Evolutionary conservation across 2,888 invertebrate genomes (phyloP).

Genomic region (Koerneria pararmatus): DNA sequence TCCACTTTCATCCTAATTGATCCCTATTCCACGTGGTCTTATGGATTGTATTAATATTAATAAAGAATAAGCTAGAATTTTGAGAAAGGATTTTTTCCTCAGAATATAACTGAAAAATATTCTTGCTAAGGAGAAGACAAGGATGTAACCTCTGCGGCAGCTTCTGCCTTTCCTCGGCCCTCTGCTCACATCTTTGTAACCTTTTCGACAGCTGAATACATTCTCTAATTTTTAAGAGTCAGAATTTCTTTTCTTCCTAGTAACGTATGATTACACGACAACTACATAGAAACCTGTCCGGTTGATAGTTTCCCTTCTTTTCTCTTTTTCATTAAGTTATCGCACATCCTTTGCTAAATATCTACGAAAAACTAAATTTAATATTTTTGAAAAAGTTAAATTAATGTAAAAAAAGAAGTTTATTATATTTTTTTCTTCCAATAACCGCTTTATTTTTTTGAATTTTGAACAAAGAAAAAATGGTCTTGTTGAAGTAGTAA

Average conservation of each 20-base stretch:
- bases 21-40: background rate
- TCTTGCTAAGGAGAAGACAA: background rate
- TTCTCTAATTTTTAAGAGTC: constrained; percentile 12
- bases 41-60: background rate
- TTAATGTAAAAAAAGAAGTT: too few relatives aligned
- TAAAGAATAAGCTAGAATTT: background rate
- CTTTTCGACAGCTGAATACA: constrained; percentile 47
- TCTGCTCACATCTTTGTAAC: constrained; percentile 51
- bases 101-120: background rate
- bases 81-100: background rate
- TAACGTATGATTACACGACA: too few relatives aligned
- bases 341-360: too few relatives aligned
- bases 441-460: too few relatives aligned
- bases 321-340: too few relatives aligned
- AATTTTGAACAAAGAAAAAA: too few relatives aligned
- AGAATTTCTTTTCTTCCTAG: constrained; percentile 5
- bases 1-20: constrained; percentile 18
- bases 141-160: constrained; percentile 42
- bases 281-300: too few relatives aligned
- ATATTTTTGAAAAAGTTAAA: background rate
- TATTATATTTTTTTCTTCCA: too few relatives aligned
- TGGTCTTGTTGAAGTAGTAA: too few relatives aligned
- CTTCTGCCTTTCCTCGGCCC: constrained; percentile 48
- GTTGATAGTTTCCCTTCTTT: too few relatives aligned
- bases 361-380: background rate